phyloP scores from a whole-genome alignment of 2,113 vertebrate species.

The Cercocebus atys region DNA sequence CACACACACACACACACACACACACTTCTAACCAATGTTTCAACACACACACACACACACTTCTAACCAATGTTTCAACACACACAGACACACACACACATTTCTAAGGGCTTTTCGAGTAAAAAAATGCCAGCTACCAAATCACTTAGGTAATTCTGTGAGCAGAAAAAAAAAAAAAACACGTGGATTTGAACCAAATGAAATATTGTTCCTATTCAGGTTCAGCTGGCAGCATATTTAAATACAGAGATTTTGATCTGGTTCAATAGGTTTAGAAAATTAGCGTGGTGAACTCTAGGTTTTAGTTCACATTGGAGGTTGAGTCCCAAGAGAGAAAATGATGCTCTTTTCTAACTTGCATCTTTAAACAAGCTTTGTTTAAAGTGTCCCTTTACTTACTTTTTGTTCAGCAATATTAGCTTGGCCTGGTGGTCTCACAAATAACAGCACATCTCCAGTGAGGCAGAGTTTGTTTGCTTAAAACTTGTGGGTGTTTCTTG shows the following conservation, averaged over 20 bases:
- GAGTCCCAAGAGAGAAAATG: constrained; percentile 28
- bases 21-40: not conserved
- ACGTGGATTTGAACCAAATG: constrained; percentile 51
- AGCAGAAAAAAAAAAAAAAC: not conserved
- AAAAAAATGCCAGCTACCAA: constrained; percentile 19
- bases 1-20: not conserved
- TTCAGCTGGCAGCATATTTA: constrained; percentile 44
- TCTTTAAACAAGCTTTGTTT: not conserved
- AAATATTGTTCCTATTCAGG: constrained; percentile 47
- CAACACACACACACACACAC: not conserved
- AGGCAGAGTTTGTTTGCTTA: constrained; percentile 10
- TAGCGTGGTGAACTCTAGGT: constrained; percentile 41
- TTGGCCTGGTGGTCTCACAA: not conserved
- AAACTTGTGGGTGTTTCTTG: not conserved
- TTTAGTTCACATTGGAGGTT: constrained; percentile 4
- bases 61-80: not conserved
- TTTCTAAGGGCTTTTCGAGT: constrained; percentile 34
- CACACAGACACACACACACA: not conserved
- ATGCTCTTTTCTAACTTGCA: constrained; percentile 5
- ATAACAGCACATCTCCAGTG: not conserved
- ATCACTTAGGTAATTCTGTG: constrained; percentile 54
- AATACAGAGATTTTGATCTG: constrained; percentile 48
- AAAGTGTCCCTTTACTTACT: not conserved
- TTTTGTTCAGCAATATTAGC: not conserved
- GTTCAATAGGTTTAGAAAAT: constrained; percentile 47